phyloP scores from a whole-genome alignment of 2,888 invertebrate species.

The Pogonocherus hispidulus region DNA sequence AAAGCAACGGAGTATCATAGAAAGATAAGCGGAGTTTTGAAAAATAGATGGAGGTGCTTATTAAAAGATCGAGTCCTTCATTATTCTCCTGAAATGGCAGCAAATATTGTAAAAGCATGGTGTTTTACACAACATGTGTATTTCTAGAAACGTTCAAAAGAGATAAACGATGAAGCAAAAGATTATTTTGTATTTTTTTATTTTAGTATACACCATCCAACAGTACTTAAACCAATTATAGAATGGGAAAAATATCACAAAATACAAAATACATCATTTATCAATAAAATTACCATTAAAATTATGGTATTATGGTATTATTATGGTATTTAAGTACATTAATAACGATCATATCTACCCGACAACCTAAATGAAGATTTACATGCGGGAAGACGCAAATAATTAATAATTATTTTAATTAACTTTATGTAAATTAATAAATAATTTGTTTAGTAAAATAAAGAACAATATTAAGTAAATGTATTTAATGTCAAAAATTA shows the following conservation, averaged over 20 bases:
- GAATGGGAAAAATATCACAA: too few species aligned
- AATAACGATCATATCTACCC: not conserved
- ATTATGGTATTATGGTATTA: too few species aligned
- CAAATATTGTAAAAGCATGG: not conserved
- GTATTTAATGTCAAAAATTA: too few species aligned
- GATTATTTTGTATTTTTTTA: too few species aligned
- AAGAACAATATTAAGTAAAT: too few species aligned
- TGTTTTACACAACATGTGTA: constrained; percentile 18
- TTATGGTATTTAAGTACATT: constrained; percentile 4
- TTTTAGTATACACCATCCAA: too few species aligned
- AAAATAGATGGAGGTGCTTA: constrained; percentile 1
- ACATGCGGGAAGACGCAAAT: constrained; percentile 3
- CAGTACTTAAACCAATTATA: too few species aligned
- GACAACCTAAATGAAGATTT: not conserved
- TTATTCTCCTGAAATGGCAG: not conserved
- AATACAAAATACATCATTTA: too few species aligned
- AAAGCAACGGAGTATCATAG: not conserved
- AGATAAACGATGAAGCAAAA: not conserved
- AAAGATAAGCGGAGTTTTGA: constrained; percentile 8
- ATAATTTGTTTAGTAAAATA: too few species aligned
- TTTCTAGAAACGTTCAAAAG: not conserved
- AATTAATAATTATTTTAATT: constrained; percentile 12
- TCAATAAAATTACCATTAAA: too few species aligned
- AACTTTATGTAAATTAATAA: too few species aligned
- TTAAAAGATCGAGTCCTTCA: constrained; percentile 5